phyloP scores from a whole-genome alignment of 2,888 invertebrate genomes.

The Drosophila mercatorum region DNA sequence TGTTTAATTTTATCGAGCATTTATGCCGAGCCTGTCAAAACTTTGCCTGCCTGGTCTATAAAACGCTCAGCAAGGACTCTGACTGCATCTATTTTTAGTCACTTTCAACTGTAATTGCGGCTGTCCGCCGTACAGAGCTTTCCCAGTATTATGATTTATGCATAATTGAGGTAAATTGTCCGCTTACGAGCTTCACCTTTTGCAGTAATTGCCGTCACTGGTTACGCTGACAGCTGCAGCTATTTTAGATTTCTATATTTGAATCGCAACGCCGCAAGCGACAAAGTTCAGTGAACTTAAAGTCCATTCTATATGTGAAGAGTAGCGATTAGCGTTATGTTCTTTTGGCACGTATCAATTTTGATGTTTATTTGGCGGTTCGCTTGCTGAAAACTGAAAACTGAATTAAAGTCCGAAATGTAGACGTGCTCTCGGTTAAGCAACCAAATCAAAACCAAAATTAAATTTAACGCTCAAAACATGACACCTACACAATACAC shows the following conservation, averaged over 20 bases:
- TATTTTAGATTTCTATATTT: background rate
- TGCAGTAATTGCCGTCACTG: slow-evolving; percentile 36
- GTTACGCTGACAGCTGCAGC: too few relatives aligned
- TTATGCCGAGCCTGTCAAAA: slow-evolving; percentile 39
- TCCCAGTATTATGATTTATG: slow-evolving; percentile 49
- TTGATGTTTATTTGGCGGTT: slow-evolving; percentile 26
- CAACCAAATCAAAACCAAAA: slow-evolving; percentile 42
- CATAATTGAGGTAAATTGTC: slow-evolving; percentile 61
- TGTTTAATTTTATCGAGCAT: slow-evolving; percentile 41
- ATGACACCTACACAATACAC: slow-evolving; percentile 2
- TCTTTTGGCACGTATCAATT: slow-evolving; percentile 46
- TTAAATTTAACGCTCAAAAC: slow-evolving; percentile 29
- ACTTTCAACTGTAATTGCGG: slow-evolving; percentile 4
- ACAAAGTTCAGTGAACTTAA: background rate
- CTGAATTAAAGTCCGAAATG: slow-evolving; percentile 15
- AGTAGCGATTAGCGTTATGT: slow-evolving; percentile 12
- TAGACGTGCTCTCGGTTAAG: slow-evolving; percentile 35
- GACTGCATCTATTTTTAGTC: background rate
- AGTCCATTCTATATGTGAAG: slow-evolving; percentile 3
- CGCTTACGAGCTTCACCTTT: slow-evolving; percentile 6
- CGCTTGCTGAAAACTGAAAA: slow-evolving; percentile 2
- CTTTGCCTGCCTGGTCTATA: slow-evolving; percentile 33
- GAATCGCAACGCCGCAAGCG: background rate
- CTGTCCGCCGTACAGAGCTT: background rate
- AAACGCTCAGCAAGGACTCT: background rate